phyloP scores from a whole-genome alignment of 2,797 vertebrate species.

The Falco columbarius region DNA sequence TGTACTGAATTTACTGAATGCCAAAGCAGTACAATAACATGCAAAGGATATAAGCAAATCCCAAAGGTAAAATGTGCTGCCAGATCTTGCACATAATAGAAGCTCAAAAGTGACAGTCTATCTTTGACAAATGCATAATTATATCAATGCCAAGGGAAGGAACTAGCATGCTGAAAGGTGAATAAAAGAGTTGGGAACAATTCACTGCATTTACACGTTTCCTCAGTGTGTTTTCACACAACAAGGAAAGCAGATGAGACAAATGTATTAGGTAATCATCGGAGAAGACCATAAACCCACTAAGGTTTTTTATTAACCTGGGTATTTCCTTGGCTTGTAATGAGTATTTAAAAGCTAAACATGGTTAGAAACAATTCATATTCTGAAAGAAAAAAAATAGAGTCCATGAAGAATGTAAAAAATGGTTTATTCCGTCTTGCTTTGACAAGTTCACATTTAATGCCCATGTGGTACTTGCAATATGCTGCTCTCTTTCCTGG shows the following conservation, averaged over 20 bases:
- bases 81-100: constrained; percentile 84
- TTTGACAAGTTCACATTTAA: constrained; percentile 72
- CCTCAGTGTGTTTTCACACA: constrained; percentile 79
- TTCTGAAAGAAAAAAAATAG: background rate
- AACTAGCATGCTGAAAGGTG: constrained; percentile 80
- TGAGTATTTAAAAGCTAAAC: constrained; percentile 57
- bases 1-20: constrained; percentile 80
- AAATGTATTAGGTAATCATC: constrained; percentile 70
- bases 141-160: constrained; percentile 83
- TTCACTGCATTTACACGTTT: constrained; percentile 77
- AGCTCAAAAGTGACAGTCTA: constrained; percentile 79
- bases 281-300: constrained; percentile 32
- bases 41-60: constrained; percentile 84
- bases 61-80: constrained; percentile 80
- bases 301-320: constrained; percentile 44
- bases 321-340: constrained; percentile 22
- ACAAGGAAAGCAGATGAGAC: constrained; percentile 73
- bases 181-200: constrained; percentile 79
- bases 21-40: constrained; percentile 82
- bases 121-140: constrained; percentile 82
- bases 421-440: constrained; percentile 67
- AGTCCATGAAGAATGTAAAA: constrained; percentile 37
- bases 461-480: constrained; percentile 71
- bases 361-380: constrained; percentile 52
- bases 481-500: constrained; percentile 67